Conservation (phyloP, 2,797 vertebrate species). For the Eutrigla gurnardus region DNA sequence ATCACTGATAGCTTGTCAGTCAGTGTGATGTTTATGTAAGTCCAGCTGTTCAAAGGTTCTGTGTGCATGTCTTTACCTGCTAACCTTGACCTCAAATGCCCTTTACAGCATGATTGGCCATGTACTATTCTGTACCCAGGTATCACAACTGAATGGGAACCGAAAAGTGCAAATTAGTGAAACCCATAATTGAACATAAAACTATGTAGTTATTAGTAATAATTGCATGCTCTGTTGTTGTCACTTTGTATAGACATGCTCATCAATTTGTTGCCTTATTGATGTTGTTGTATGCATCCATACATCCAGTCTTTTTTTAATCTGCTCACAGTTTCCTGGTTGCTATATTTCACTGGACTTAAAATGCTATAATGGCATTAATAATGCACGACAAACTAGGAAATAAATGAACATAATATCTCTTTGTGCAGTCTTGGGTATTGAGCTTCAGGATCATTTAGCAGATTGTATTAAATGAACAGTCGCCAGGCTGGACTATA, state of each 20-base stretch:
- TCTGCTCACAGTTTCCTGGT: background rate
- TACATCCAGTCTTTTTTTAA: background rate
- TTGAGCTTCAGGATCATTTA: background rate
- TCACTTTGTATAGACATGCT: too few relatives aligned
- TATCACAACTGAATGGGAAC: too few relatives aligned
- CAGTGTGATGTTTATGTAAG: slow-evolving; percentile 48
- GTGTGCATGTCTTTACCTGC: background rate
- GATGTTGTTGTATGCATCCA: background rate
- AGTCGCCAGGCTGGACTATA: background rate
- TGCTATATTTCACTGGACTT: background rate
- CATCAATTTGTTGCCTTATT: background rate
- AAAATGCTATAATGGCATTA: background rate
- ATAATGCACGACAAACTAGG: slow-evolving; percentile 5
- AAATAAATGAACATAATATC: background rate
- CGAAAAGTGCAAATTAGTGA: too few relatives aligned
- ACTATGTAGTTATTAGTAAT: too few relatives aligned
- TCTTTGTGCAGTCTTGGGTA: background rate
- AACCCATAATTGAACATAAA: too few relatives aligned
- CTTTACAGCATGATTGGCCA: background rate
- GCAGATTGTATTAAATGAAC: background rate
- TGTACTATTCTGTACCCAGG: background rate
- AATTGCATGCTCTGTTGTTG: too few relatives aligned
- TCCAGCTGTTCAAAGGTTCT: slow-evolving; percentile 64
- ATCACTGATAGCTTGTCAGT: slow-evolving; percentile 38
- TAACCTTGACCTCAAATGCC: background rate